These are phyloP conservation scores for Incurvaria masculella DNA, from an alignment of 2,888 invertebrate genomes.

Conservation along the genomic window DNA sequence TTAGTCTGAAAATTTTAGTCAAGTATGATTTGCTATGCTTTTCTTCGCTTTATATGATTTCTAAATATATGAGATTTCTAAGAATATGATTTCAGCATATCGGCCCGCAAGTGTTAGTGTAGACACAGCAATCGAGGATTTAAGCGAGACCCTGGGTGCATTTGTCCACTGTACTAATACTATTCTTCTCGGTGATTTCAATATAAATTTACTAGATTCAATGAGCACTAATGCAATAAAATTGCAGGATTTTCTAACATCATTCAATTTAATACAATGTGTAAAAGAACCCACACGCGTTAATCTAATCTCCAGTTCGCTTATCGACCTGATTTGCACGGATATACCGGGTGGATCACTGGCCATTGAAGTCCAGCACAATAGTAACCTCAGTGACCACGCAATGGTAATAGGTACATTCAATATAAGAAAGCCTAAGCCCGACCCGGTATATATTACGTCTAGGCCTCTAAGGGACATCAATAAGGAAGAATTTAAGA, in stretches of 20 bases:
- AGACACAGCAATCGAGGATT: too few species aligned
- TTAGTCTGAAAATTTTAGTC: too few species aligned
- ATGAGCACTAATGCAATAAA: background rate
- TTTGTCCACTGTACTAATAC: slow-evolving; percentile 12
- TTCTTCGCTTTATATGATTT: too few species aligned
- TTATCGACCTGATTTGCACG: background rate
- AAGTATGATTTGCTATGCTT: too few species aligned
- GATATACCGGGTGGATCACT: background rate
- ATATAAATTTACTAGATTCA: background rate
- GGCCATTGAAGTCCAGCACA: background rate
- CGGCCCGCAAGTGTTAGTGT: too few species aligned
- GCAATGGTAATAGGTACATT: background rate
- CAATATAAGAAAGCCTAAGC: background rate
- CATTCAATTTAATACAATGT: background rate
- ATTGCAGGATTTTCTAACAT: background rate
- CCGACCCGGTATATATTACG: background rate
- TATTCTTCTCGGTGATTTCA: slow-evolving; percentile 6
- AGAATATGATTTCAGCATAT: too few species aligned
- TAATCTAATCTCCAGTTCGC: background rate
- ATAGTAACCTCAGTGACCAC: background rate
- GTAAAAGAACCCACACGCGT: background rate
- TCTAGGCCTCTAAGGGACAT: background rate
- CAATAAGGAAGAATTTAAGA: background rate
- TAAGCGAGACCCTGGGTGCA: too few species aligned
- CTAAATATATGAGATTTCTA: too few species aligned